Conservation (phyloP, 2,113 vertebrate genomes). For the Thunnus thynnus region DNA sequence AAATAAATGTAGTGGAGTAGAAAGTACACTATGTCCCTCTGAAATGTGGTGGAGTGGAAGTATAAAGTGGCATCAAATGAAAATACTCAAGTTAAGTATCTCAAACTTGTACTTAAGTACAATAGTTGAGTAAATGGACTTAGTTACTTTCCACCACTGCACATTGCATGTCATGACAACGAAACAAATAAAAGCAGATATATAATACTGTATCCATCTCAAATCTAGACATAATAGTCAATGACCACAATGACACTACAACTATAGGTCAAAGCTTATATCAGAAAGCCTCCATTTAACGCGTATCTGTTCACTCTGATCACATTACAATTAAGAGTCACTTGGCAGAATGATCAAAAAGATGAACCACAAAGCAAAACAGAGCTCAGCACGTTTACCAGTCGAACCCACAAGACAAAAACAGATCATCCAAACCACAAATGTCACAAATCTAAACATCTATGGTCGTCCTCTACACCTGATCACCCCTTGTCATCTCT, state of each 20-base stretch:
- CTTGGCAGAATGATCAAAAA: not conserved
- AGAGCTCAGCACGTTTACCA: not conserved
- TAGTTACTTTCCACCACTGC: not conserved
- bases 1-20: too few relatives aligned
- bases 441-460: not conserved
- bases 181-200: constrained; percentile 30
- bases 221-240: not conserved
- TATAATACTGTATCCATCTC: not conserved
- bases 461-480: not conserved
- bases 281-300: not conserved
- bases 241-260: not conserved
- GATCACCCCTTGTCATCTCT: not conserved
- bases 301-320: not conserved
- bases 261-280: not conserved
- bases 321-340: not conserved
- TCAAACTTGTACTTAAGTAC: too few relatives aligned
- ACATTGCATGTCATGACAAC: constrained; percentile 19
- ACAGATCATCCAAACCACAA: not conserved
- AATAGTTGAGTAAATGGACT: too few relatives aligned
- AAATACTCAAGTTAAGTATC: too few relatives aligned
- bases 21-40: too few relatives aligned
- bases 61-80: too few relatives aligned
- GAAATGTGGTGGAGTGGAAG: too few relatives aligned
- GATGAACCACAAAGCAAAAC: not conserved
- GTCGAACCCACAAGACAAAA: not conserved